Evolutionary conservation across 2,888 invertebrate species (phyloP), one percentile per base, ranked within the genome.

Genomic region (Noctua janthe): DNA sequence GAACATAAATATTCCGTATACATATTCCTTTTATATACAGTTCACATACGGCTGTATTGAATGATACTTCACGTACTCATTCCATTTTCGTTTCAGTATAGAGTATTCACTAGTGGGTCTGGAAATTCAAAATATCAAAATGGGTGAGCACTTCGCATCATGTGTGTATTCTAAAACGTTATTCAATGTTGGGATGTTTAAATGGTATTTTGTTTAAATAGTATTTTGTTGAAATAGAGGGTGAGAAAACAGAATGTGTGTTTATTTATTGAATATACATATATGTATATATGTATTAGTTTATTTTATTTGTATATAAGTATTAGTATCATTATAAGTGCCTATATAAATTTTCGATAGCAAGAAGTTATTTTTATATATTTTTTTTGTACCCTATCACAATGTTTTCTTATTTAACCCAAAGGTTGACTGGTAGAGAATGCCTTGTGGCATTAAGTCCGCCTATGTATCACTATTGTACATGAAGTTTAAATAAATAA

Each of bases 41-140:
- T 70, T 39, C 70, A 71, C 20, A 74, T 76, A 70, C 76, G 67
- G 59, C 29, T 59, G 43, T 62, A 73, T 69, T 87, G 70, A 76
- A 78, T 75, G 81, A 64, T 81, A 77, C 80, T 85, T 74, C 75
- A 29, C 73, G 56, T 62, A 54, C 76, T 78, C 88, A 62, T 87
- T 62, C 81, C 76, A 87, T 87, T 86, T 80, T 54, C 80, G 39
- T 76, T 75, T 29, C 29, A 76, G 43, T 59, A 39, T 72, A 67
- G 35, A 73, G 59, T 75, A 54, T 70, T 72, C 77, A 77, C 56
- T 54, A 70, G 59, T 47, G 59, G 69, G 39, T 11, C 47, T 75
- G 71, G 64, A 73, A 72, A 81, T 78, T 72, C 71, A n/a, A 78
- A 82, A 86, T 78, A 82, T 83, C 72, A 81, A 85, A 76, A 85